These are phyloP conservation scores for Gobiocypris rarus DNA, from an alignment of 2,113 vertebrate genomes.

Conservation along the genomic window DNA sequence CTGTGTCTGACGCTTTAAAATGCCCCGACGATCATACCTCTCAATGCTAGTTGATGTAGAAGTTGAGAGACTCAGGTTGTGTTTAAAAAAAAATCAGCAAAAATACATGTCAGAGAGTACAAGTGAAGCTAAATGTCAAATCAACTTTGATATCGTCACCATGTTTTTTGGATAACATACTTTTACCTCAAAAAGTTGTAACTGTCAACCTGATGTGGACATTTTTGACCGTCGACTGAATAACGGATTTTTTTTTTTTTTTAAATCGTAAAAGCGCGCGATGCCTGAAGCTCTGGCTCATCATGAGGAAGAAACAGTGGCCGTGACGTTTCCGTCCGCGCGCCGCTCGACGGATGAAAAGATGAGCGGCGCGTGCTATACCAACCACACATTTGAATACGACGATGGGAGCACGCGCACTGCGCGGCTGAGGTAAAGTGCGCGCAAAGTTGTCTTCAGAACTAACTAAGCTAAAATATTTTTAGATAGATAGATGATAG, in stretches of 20 bases:
- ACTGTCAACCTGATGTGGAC: background rate
- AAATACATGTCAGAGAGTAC: background rate
- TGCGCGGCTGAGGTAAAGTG: slow-evolving; percentile 63
- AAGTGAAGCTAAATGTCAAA: background rate
- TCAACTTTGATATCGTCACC: background rate
- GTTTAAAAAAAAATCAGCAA: background rate
- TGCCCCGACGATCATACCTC: background rate
- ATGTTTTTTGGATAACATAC: background rate
- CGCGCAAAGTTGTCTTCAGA: background rate
- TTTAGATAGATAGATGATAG: no score
- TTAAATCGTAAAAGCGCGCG: slow-evolving; percentile 14
- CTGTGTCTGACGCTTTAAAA: slow-evolving; percentile 13
- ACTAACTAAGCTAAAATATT: background rate
- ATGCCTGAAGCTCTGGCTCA: slow-evolving; percentile 8
- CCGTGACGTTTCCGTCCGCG: slow-evolving; percentile 12
- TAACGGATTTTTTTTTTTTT: background rate
- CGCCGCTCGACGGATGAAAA: slow-evolving; percentile 7
- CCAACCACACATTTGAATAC: slow-evolving; percentile 81
- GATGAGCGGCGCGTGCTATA: slow-evolving; percentile 75
- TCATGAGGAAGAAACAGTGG: background rate
- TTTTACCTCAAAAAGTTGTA: background rate
- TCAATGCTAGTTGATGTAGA: slow-evolving; percentile 25
- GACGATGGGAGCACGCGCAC: slow-evolving; percentile 76
- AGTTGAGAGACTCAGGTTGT: slow-evolving; percentile 8
- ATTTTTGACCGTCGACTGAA: background rate